phyloP scores from a whole-genome alignment of 1,140 invertebrate species.

The Diploscapter pachys region DNA sequence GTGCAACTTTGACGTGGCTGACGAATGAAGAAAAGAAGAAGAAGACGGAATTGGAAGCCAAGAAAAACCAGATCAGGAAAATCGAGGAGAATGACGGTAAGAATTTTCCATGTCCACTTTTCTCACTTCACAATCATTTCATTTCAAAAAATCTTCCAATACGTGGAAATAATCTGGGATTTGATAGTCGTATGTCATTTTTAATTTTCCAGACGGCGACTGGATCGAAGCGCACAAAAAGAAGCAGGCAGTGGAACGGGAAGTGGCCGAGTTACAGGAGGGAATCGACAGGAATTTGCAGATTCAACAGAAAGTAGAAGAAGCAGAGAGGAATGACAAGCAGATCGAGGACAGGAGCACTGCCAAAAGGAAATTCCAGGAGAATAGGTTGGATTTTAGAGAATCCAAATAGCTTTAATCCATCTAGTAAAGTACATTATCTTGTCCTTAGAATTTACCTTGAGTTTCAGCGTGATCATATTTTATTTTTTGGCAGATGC shows the following conservation, averaged over 20 bases:
- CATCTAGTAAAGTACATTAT: too few relatives aligned
- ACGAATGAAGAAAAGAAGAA: conserved; percentile 38
- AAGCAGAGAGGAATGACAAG: conserved; percentile 1
- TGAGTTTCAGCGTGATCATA: too few relatives aligned
- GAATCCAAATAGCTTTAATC: too few relatives aligned
- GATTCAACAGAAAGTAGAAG: conserved; percentile 2
- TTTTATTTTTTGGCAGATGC: too few relatives aligned
- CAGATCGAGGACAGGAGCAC: conserved; percentile 12
- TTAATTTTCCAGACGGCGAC: conserved; percentile 12
- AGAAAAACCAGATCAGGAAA: conserved; percentile 43
- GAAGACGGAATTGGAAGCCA: conserved; percentile 38
- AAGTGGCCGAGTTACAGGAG: conserved; percentile 3
- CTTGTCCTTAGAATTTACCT: too few relatives aligned
- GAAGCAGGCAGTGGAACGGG: neutral
- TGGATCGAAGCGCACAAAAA: conserved; percentile 24
- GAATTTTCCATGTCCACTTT: conserved; percentile 7
- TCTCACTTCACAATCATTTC: neutral
- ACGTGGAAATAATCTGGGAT: neutral
- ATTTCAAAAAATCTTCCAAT: too few relatives aligned
- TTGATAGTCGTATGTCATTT: neutral
- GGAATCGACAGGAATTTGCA: conserved; percentile 8
- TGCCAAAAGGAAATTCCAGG: too few relatives aligned
- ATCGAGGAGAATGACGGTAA: conserved; percentile 51
- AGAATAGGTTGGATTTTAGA: too few relatives aligned
- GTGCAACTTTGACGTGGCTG: conserved; percentile 21